phyloP scores from a whole-genome alignment of 2,888 invertebrate species.

The Seladonia tumulorum region DNA sequence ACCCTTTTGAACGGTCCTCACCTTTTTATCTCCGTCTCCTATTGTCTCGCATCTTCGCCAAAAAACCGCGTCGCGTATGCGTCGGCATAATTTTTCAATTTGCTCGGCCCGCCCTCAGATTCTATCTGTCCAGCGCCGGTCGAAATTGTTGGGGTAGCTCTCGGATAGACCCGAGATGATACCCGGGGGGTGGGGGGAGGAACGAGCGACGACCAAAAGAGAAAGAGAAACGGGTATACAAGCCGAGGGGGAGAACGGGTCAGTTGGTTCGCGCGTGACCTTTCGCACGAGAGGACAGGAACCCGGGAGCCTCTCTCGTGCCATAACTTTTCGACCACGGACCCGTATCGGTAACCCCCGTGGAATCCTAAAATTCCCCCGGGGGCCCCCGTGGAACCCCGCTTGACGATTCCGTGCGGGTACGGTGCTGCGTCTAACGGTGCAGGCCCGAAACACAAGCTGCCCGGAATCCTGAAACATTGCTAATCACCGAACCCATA shows the following conservation, averaged over 20 bases:
- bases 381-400: constrained; percentile 4
- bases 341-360: constrained; percentile 60
- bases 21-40: constrained; percentile 71
- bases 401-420: constrained; percentile 52
- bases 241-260: constrained; percentile 51
- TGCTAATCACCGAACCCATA: background rate
- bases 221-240: background rate
- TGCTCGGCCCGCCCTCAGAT: constrained; percentile 72
- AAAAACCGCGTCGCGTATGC: constrained; percentile 67
- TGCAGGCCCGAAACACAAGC: constrained; percentile 8
- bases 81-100: constrained; percentile 77
- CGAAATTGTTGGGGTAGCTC: constrained; percentile 67
- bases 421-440: constrained; percentile 7
- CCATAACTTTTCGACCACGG: constrained; percentile 71
- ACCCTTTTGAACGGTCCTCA: constrained; percentile 74
- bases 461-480: constrained; percentile 19
- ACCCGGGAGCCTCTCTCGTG: constrained; percentile 51
- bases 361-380: constrained; percentile 66
- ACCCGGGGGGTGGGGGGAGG: background rate
- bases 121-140: constrained; percentile 60
- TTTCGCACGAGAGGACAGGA: constrained; percentile 74
- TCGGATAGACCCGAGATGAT: constrained; percentile 6
- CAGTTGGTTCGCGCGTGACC: constrained; percentile 71
- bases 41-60: constrained; percentile 75
- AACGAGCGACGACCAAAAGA: constrained; percentile 12